Evolutionary conservation across 2,113 vertebrate genomes (phyloP), one percentile per base, ranked within the genome.

Genomic region (Chionis minor): DNA sequence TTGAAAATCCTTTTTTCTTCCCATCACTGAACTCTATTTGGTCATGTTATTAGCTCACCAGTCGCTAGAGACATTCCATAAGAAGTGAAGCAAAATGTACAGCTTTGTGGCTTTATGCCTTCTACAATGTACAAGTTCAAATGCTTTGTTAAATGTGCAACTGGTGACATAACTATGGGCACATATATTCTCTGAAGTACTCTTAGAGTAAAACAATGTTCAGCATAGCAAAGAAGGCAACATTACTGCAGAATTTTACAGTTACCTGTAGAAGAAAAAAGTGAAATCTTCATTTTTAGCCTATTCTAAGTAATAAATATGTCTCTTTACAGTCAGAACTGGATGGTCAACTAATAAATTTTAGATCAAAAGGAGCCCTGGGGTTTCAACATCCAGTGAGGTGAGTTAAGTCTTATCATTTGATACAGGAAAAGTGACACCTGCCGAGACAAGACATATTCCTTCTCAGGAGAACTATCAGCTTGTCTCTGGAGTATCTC

Each of bases 351-450:
- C 78, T 26, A 33, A 90, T 24, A 16, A 19, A 75, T 14, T 72
- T 69, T 14, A 73, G 54, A 88, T 79, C 97, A 13, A 98, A 97
- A 90, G 98, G 96, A 73, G 97, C 98, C 55, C 96, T 98, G 38
- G 98, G 98, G 4, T 99, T 99, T 92, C 98, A 98, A 35, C 98
- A 99, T 65, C 98, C 98, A 58, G 98, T 98, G 52, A 98, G 98
- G 98, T 98, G 86, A 92, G 97, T 92, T 65, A 66, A 86, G 27
- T 40, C 30, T 56, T 69, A 35, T 22, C 30, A 45, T 5, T 47
- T 65, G 12, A 26, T 35, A 62, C 2, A 79, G 65, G 15, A 71
- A 81, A 91, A 91, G 22, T 23, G 33, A 42, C 49, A 69, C 16
- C 10, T 86, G 35, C 26, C 28, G 44, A 85, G 38, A 40, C n/a